Base-by-base conservation (phyloP, 2,113 vertebrate genomes). In the Actinemys pallida region DNA sequence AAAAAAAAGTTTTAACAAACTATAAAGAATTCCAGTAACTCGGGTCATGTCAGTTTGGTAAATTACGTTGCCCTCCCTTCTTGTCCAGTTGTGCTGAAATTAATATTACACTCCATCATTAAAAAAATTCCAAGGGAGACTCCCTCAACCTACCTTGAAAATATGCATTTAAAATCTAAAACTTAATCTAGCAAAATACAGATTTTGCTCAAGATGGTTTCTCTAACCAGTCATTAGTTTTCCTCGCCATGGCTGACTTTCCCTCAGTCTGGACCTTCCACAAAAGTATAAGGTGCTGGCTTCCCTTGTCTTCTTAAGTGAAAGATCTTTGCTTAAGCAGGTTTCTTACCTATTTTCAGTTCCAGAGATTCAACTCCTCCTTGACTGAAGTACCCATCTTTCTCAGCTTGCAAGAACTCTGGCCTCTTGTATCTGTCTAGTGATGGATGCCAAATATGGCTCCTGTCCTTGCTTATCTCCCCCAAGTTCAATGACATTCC, bases 71-170 rank as follows among this genome's bases (percentile, higher is more conserved):
- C 27, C 24, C 39, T 88, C 13, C 12, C 92, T 87, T 25, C 14
- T 2, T 72, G 65, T 72, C 19, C n/a, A 0, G 45, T 81, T 2
- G 6, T 59, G 78, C 2, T 13, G 49, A 92, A 80, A 19, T 19
- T 1, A 42, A 45, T 65, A 59, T 86, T 79, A 86, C 42, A 2
- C 72, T 84, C 13, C n/a, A 80, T 13, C 5, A 72, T 72, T 29
- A 72, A 25, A 83, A 81, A 1, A 39, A 20, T 29, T 42, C 27
- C 56, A 45, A 72, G 39, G 19, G 31, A 10, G 0, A 0, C 1
- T 65, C 5, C 13, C 79, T 17, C 22, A 45, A 27, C 11, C 59
- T 25, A 81, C 75, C 8, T 52, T 45, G 62, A 65, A 65, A 62
- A 59, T 65, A 35, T 17, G 31, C 62, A 35, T 65, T 65, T 65